Conservation (phyloP, 2,888 invertebrate species). For the Tetragnatha montana region DNA sequence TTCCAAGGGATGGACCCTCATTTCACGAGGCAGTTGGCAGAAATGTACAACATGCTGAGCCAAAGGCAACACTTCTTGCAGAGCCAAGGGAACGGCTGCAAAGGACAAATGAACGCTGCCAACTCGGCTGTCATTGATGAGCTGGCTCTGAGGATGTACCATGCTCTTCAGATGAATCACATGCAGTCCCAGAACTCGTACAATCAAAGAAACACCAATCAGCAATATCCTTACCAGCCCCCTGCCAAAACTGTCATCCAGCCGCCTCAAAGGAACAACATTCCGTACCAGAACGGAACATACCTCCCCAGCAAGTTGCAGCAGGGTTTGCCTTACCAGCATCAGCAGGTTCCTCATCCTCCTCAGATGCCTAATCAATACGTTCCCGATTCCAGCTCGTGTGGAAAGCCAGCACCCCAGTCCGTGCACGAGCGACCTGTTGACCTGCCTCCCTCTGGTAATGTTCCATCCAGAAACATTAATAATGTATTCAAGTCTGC, state of each 20-base stretch:
- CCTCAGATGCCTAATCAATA: constrained; percentile 8
- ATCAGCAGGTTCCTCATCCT: constrained; percentile 2
- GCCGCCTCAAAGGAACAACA: constrained; percentile 13
- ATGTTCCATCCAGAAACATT: constrained; percentile 46
- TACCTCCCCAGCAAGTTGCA: constrained; percentile 1
- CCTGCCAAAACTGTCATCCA: constrained; percentile 1
- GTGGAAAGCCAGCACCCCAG: constrained; percentile 26
- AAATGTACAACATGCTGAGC: constrained; percentile 63
- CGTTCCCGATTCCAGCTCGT: not conserved
- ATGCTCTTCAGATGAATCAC: constrained; percentile 64
- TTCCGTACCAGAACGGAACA: constrained; percentile 19
- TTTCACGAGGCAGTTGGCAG: constrained; percentile 59
- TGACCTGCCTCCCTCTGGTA: constrained; percentile 57
- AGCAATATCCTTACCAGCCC: constrained; percentile 2
- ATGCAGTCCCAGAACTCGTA: constrained; percentile 54
- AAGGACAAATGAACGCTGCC: constrained; percentile 53
- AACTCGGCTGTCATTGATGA: constrained; percentile 63
- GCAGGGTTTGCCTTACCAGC: constrained; percentile 1
- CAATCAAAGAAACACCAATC: constrained; percentile 7
- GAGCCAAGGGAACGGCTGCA: constrained; percentile 31
- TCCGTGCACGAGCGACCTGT: constrained; percentile 65
- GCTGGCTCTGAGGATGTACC: constrained; percentile 64
- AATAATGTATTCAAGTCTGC: constrained; percentile 65
- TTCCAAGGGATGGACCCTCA: constrained; percentile 52
- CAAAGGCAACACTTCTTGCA: constrained; percentile 60